phyloP scores from a whole-genome alignment of 2,113 vertebrate genomes.

The Platysteira castanea region DNA sequence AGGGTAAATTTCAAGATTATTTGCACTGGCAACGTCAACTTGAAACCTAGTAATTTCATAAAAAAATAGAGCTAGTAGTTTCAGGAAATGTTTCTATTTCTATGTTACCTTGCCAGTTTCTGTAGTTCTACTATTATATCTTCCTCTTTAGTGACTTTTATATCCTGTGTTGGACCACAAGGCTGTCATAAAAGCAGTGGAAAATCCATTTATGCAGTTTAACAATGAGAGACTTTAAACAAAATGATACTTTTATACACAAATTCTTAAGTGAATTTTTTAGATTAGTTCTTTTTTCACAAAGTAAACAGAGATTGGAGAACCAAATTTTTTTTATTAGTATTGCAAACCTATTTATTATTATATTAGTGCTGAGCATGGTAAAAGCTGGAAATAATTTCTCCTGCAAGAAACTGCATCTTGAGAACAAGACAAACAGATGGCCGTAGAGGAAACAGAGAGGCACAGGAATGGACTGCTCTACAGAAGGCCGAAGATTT shows the following conservation, averaged over 20 bases:
- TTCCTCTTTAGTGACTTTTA: neutral
- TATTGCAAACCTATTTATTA: neutral
- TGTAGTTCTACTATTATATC: neutral
- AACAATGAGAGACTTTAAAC: neutral
- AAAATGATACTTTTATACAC: neutral
- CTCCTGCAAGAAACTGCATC: neutral
- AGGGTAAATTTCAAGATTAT: constrained; percentile 34
- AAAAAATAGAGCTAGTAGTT: neutral
- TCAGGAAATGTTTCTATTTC: neutral
- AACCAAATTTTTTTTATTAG: neutral
- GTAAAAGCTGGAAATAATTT: neutral
- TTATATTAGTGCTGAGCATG: neutral
- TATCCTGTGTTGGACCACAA: neutral
- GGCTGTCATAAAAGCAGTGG: neutral
- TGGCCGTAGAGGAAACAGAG: neutral
- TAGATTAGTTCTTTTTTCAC: neutral
- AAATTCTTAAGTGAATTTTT: neutral
- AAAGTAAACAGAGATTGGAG: neutral
- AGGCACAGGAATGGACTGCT: neutral
- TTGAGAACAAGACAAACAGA: neutral
- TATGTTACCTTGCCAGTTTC: neutral
- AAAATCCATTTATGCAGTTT: neutral
- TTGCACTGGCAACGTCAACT: constrained; percentile 13
- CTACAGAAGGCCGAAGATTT: neutral
- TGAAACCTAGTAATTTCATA: neutral